Conservation (phyloP, 2,888 invertebrate species). For the Polymixis lichenea region DNA sequence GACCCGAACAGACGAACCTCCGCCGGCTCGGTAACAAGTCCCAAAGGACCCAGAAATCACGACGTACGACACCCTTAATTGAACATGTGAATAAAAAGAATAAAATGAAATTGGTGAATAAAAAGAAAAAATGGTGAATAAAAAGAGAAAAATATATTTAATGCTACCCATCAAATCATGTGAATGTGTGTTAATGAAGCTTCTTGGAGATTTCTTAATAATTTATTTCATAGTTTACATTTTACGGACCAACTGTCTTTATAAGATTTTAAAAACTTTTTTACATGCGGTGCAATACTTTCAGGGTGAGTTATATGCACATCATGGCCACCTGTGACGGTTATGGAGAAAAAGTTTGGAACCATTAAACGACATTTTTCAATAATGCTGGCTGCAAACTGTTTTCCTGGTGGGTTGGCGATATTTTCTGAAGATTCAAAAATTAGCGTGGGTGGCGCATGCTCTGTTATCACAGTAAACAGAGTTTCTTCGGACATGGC, state of each 20-base stretch:
- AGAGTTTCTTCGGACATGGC: constrained; percentile 73
- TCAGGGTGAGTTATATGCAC: constrained; percentile 47
- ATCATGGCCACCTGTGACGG: constrained; percentile 42
- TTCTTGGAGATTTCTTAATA: neutral
- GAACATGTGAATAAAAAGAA: no score
- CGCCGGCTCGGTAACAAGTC: no score
- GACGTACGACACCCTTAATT: no score
- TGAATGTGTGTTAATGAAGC: neutral
- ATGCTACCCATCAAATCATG: no score
- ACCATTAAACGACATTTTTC: constrained; percentile 69
- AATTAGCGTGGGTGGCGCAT: constrained; percentile 74
- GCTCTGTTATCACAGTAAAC: constrained; percentile 67
- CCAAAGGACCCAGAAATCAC: no score
- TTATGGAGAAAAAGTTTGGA: constrained; percentile 62
- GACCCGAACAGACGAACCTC: no score
- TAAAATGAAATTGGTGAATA: no score
- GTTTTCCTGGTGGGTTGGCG: constrained; percentile 46
- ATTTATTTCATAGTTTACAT: constrained; percentile 65
- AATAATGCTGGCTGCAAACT: constrained; percentile 68
- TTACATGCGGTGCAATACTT: constrained; percentile 31
- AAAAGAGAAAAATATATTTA: no score
- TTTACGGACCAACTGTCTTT: constrained; percentile 28
- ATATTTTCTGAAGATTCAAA: constrained; percentile 71
- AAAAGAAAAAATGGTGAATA: no score
- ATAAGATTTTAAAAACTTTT: constrained; percentile 46